Conservation (phyloP, 2,888 invertebrate species). For the Proisotoma minuta region DNA sequence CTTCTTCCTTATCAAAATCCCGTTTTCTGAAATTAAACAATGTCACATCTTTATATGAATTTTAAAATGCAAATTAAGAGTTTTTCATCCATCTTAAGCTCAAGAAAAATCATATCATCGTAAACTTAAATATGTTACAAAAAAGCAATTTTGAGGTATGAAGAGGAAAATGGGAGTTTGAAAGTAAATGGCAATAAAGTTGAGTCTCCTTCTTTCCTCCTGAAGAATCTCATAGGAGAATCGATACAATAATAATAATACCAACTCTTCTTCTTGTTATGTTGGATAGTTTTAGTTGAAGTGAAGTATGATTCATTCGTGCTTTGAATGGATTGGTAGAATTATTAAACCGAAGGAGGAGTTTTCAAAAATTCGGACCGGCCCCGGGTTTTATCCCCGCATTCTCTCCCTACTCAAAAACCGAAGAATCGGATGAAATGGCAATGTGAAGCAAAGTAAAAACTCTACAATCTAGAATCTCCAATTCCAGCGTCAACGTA, state of each 20-base stretch:
- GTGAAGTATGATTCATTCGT: constrained; percentile 40
- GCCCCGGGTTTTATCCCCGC: constrained; percentile 37
- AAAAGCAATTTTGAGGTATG: not conserved
- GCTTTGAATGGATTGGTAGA: constrained; percentile 47
- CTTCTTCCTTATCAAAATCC: constrained; percentile 29
- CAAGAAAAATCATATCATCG: not conserved
- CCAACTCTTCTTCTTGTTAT: too few species aligned
- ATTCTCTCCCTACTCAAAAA: constrained; percentile 6
- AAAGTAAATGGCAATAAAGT: constrained; percentile 31
- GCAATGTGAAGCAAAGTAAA: constrained; percentile 3
- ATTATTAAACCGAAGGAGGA: constrained; percentile 48
- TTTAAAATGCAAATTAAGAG: too few species aligned
- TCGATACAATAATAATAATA: constrained; percentile 30
- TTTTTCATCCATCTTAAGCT: too few species aligned
- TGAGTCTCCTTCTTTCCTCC: constrained; percentile 4
- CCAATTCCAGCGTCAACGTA: not conserved
- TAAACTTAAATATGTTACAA: not conserved
- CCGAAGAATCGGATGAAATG: constrained; percentile 3
- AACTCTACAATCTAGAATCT: constrained; percentile 5
- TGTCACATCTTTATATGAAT: not conserved
- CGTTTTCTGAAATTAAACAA: constrained; percentile 3
- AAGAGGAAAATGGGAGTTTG: constrained; percentile 42
- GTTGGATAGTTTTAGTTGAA: constrained; percentile 1
- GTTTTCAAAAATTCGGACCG: constrained; percentile 45
- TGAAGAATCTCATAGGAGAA: constrained; percentile 4